Evolutionary conservation across 1,140 invertebrate genomes (phyloP).

Genomic region (Drosophila azteca): DNA sequence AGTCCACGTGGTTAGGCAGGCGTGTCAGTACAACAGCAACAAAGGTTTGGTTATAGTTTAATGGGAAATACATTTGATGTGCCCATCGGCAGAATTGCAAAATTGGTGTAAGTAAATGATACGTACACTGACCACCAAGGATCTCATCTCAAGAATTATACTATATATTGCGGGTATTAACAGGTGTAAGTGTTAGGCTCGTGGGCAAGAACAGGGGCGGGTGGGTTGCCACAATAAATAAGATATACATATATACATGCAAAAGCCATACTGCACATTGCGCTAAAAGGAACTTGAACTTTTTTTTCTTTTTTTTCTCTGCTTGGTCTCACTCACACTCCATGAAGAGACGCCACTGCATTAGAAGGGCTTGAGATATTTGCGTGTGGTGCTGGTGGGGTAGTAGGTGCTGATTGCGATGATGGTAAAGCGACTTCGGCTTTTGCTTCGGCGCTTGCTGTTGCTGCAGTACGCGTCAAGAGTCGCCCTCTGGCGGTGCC

Average conservation of each 20-base stretch:
- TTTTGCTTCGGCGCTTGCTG: not conserved
- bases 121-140: slow-evolving; percentile 74
- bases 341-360: slow-evolving; percentile 77
- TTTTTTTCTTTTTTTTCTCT: slow-evolving; percentile 13
- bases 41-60: slow-evolving; percentile 57
- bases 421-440: slow-evolving; percentile 7
- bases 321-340: slow-evolving; percentile 73
- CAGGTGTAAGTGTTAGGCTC: slow-evolving; percentile 11
- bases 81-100: slow-evolving; percentile 9
- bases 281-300: slow-evolving; percentile 34
- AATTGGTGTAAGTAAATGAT: slow-evolving; percentile 50
- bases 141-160: slow-evolving; percentile 9
- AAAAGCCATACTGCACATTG: slow-evolving; percentile 5
- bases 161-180: slow-evolving; percentile 19
- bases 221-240: too few species aligned
- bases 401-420: slow-evolving; percentile 17
- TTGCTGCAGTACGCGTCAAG: slow-evolving; percentile 49
- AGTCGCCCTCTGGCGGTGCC: slow-evolving; percentile 39
- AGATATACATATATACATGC: slow-evolving; percentile 40
- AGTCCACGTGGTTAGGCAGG: slow-evolving; percentile 47
- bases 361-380: slow-evolving; percentile 23
- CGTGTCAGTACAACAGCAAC: slow-evolving; percentile 63
- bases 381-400: slow-evolving; percentile 30
- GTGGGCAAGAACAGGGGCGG: not conserved
- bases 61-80: slow-evolving; percentile 22